Evolutionary conservation across 2,797 vertebrate genomes (phyloP), one percentile per base, ranked within the genome.

Genomic region (Erpetoichthys calabaricus): DNA sequence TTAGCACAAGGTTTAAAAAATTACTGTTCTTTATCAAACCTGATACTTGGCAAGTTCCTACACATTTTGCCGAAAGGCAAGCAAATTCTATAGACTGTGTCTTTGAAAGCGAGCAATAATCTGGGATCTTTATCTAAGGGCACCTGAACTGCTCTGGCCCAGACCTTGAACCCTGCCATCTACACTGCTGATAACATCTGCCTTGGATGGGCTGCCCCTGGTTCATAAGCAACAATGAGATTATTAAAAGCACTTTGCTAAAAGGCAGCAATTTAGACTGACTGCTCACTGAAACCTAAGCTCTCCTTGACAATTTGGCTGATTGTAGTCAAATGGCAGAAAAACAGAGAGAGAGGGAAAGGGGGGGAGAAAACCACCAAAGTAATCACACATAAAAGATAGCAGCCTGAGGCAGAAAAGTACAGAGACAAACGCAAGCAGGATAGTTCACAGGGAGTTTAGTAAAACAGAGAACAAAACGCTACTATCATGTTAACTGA

Each of bases 101-200:
- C 49, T 74, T 70, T 70, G 63, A 65, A 63, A 67, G 70, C 68
- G 61, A 47, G 57, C 80, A 80, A 82, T 80, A 80, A 84, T 84
- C 81, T 83, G 81, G 74, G 77, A 80, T 68, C 64, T 67, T 64
- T 73, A 79, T 75, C 73, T 65, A 71, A 66, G 75, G 81, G 84
- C 80, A 84, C 73, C 64, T 78, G 67, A 81, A 73, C 73, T 68
- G 61, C 69, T 75, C 69, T 62, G 68, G 60, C 68, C 71, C 75
- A 72, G 70, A 52, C 67, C 72, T 72, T 53, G 49, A 69, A 70
- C 58, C 45, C 72, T 63, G 63, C 62, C 10, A 64, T 71, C 67
- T 68, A 64, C 59, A 61, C 67, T 64, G 65, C 60, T 44, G 62
- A 76, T 75, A 74, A 77, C 67, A 81, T 80, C 78, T 73, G 75